Base-by-base conservation (phyloP, 2,113 vertebrate genomes). In the Hemichromis elongatus region DNA sequence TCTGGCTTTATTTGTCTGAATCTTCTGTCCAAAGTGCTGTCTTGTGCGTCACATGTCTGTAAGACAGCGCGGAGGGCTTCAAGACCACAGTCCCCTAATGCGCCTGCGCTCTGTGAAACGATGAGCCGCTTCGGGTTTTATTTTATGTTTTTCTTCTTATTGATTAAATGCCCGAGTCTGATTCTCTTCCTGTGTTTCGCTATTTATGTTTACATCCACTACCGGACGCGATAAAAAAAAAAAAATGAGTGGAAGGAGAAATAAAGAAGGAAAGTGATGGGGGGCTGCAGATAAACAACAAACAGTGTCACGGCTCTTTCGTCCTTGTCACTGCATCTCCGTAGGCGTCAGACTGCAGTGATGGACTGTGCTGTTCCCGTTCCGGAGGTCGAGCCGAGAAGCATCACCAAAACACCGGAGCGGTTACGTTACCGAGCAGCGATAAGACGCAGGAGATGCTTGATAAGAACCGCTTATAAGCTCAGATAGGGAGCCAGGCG, bases 91-190 rank as follows among this genome's bases (percentile, higher is more conserved):
- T 4, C 1, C 7, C 24, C 24, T 11, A 6, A 5, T 26, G 82
- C 88, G 92, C 92, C 57, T 92, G 94, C 87, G 88, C 86, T 5
- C 2, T 42, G 2, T 8, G 35, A 6, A 82, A 92, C 21, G 59
- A 95, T 95, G 94, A 95, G 92, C 54, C 94, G 94, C 9, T 95
- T 95, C 54, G 93, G 92, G 1, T 90, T 95, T 55, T 95, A 95
- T 92, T 95, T 85, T 18, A 24, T 95, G 75, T 95, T 95, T 77
- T 16, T 95, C 24, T 93, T 95, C 53, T 84, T 95, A 18, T 45
- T 93, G 6, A 79, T 89, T 11, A 94, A 95, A 92, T 85, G 92
- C 50, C 94, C 93, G 26, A 95, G 93, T 91, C 80, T 94, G 11
- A 83, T 95, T 50, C 90, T 95, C 3, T 89, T 95, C 33, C 3